A percentile compares a stretch with the other conserved stretches of the same genome.
phyloP scores from a whole-genome alignment of 2,797 vertebrate genomes.

The Hemibagrus guttatus region DNA sequence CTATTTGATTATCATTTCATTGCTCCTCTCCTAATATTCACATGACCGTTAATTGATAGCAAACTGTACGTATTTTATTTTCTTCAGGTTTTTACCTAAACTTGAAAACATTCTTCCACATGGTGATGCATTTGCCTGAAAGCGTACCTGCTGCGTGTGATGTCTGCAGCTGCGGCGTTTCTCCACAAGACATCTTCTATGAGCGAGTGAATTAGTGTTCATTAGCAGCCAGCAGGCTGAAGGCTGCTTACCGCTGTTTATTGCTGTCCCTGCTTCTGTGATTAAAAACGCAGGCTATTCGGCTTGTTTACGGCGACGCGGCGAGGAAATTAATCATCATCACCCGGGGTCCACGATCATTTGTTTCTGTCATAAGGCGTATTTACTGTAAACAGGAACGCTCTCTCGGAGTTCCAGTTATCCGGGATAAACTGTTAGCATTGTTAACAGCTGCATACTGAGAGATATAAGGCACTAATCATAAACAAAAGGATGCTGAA shows the following conservation, averaged over 20 bases:
- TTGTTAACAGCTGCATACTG: constrained; percentile 51
- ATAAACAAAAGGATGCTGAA: constrained; percentile 13
- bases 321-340: constrained; percentile 44
- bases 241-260: constrained; percentile 32
- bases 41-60: neutral
- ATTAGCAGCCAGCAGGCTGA: constrained; percentile 45
- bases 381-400: constrained; percentile 45
- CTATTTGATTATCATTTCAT: neutral
- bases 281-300: constrained; percentile 48
- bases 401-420: constrained; percentile 5
- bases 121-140: neutral
- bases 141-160: neutral
- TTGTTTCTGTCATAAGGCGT: constrained; percentile 48
- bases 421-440: constrained; percentile 41
- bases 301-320: constrained; percentile 35
- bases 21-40: neutral
- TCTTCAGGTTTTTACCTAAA: neutral
- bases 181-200: constrained; percentile 19
- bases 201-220: constrained; percentile 38
- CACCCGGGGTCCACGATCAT: constrained; percentile 29
- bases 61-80: neutral
- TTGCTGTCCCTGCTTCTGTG: constrained; percentile 34
- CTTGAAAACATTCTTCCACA: neutral
- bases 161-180: neutral
- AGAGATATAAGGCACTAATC: constrained; percentile 28